These are phyloP conservation scores for Leptoclinus maculatus DNA, from an alignment of 2,797 vertebrate genomes.

Conservation along the genomic window DNA sequence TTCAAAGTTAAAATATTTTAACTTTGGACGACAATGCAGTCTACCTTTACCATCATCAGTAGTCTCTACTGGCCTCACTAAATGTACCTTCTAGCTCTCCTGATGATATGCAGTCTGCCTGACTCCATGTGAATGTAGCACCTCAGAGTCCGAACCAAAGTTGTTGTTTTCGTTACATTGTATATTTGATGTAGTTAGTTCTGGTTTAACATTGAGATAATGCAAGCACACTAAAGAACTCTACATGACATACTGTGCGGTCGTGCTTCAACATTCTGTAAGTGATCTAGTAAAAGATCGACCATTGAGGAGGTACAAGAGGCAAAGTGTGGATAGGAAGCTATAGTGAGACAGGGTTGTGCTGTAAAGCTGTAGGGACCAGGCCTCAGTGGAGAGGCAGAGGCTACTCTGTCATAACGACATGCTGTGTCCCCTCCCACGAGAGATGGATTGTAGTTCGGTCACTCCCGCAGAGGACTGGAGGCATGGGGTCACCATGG, in stretches of 20 bases:
- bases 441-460: neutral
- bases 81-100: too few relatives aligned
- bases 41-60: too few relatives aligned
- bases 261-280: constrained; percentile 7
- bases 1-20: too few relatives aligned
- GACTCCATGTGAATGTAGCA: too few relatives aligned
- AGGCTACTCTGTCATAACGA: neutral
- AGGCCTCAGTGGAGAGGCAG: neutral
- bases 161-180: too few relatives aligned
- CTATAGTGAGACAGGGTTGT: neutral
- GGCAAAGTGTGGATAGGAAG: neutral
- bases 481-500: neutral
- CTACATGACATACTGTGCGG: neutral
- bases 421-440: neutral
- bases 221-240: too few relatives aligned
- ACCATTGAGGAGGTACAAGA: neutral
- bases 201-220: too few relatives aligned
- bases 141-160: too few relatives aligned
- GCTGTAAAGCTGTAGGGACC: constrained; percentile 20
- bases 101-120: too few relatives aligned
- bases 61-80: too few relatives aligned
- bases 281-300: neutral
- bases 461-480: constrained; percentile 10
- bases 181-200: too few relatives aligned
- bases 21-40: too few relatives aligned